phyloP scores from a whole-genome alignment of 2,888 invertebrate species.

The Ctenicera cuprea region DNA sequence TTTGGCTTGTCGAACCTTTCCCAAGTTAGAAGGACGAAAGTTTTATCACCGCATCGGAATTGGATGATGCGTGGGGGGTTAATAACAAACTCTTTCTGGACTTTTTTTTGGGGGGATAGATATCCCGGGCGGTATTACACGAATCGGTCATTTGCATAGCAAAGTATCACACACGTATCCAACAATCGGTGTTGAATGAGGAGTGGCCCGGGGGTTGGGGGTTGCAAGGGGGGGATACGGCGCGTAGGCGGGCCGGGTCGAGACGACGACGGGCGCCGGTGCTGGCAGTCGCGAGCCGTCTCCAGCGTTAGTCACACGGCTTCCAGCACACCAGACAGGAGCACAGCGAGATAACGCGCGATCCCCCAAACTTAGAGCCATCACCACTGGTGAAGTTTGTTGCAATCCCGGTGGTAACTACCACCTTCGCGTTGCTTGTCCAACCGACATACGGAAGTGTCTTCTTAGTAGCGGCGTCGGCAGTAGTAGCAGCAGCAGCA shows the following conservation, averaged over 20 bases:
- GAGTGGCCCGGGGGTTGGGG: slow-evolving; percentile 59
- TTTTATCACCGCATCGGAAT: background rate
- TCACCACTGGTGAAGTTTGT: slow-evolving; percentile 14
- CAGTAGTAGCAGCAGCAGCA: background rate
- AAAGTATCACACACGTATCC: slow-evolving; percentile 45
- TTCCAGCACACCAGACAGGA: slow-evolving; percentile 53
- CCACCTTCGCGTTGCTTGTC: background rate
- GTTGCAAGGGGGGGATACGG: slow-evolving; percentile 55
- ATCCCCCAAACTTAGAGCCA: slow-evolving; percentile 32
- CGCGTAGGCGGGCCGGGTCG: slow-evolving; percentile 67
- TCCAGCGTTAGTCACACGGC: slow-evolving; percentile 62
- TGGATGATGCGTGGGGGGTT: background rate
- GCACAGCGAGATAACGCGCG: slow-evolving; percentile 49
- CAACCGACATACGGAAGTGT: slow-evolving; percentile 1
- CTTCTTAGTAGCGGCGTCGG: background rate
- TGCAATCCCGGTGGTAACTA: background rate
- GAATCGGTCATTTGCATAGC: slow-evolving; percentile 46
- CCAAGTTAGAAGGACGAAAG: background rate
- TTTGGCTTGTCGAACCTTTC: slow-evolving; percentile 12
- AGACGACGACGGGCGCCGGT: slow-evolving; percentile 64
- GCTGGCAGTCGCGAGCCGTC: slow-evolving; percentile 73
- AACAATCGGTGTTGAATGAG: slow-evolving; percentile 66
- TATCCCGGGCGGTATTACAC: slow-evolving; percentile 7
- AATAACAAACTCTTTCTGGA: background rate
- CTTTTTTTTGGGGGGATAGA: background rate